A percentile compares a stretch with the other conserved stretches of the same genome.
phyloP scores from a whole-genome alignment of 2,888 invertebrate genomes.

The Mesochorus sp. region DNA sequence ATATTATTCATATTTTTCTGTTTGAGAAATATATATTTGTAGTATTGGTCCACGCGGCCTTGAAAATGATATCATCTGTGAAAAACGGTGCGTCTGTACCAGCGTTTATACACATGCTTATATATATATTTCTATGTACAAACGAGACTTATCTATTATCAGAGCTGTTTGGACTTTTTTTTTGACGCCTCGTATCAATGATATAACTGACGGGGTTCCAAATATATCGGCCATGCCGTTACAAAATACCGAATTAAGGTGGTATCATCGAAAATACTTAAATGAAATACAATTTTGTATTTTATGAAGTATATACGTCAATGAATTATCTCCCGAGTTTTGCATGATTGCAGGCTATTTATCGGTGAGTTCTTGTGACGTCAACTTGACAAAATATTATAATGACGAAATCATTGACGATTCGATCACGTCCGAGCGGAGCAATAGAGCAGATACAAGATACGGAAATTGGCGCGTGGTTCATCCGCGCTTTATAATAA shows the following conservation, averaged over 20 bases:
- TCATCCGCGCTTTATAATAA: not conserved
- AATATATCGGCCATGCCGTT: slow-evolving; percentile 3
- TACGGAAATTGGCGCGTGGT: not conserved
- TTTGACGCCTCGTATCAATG: not conserved
- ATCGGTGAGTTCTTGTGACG: too few species aligned
- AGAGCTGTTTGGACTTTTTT: not conserved
- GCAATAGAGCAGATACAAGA: not conserved
- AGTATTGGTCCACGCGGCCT: not conserved
- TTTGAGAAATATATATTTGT: not conserved
- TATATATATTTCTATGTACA: not conserved
- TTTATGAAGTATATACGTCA: too few species aligned
- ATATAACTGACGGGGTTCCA: not conserved
- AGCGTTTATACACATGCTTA: not conserved
- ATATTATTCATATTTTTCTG: not conserved
- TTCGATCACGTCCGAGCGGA: slow-evolving; percentile 11
- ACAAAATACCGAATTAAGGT: slow-evolving; percentile 22
- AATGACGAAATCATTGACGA: slow-evolving; percentile 6
- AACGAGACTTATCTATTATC: not conserved
- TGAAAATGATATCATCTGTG: not conserved
- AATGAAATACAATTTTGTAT: too few species aligned
- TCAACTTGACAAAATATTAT: too few species aligned
- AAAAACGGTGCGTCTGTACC: not conserved
- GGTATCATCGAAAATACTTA: not conserved
- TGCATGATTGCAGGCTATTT: too few species aligned
- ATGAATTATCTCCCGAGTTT: too few species aligned